Percentiles rank a stretch among this genome's conserved stretches.
Evolutionary conservation across 2,113 vertebrate genomes (phyloP).

Genomic region (Poicephalus gulielmi): DNA sequence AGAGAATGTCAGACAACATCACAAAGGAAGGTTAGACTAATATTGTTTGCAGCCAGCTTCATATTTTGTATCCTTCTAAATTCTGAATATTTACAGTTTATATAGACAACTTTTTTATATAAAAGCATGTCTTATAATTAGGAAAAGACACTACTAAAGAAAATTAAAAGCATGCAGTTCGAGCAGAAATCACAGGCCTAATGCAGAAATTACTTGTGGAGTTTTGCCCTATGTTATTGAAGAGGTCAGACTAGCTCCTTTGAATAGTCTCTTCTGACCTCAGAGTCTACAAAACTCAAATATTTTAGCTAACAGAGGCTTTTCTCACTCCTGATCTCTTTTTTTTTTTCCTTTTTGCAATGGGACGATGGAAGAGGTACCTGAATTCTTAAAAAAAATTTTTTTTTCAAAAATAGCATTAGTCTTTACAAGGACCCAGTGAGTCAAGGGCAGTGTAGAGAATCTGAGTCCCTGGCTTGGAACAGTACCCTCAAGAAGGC

Average conservation of each 20-base stretch:
- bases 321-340: not conserved
- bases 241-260: not conserved
- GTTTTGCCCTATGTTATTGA: not conserved
- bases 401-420: not conserved
- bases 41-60: not conserved
- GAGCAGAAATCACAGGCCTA: not conserved
- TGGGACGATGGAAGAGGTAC: not conserved
- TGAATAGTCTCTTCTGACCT: not conserved
- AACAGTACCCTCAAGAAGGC: not conserved
- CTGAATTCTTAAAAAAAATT: not conserved
- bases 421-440: not conserved
- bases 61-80: not conserved
- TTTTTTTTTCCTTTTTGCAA: not conserved
- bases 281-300: not conserved
- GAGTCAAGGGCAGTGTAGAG: not conserved
- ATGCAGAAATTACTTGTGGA: not conserved
- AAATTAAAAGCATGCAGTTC: not conserved
- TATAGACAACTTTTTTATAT: not conserved
- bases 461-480: not conserved
- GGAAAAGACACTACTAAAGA: not conserved
- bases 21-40: not conserved
- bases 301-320: not conserved
- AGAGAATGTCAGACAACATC: not conserved
- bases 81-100: not conserved
- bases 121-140: not conserved